Conservation (phyloP, 2,888 invertebrate species). For the Thysanoteuthis rhombus region DNA sequence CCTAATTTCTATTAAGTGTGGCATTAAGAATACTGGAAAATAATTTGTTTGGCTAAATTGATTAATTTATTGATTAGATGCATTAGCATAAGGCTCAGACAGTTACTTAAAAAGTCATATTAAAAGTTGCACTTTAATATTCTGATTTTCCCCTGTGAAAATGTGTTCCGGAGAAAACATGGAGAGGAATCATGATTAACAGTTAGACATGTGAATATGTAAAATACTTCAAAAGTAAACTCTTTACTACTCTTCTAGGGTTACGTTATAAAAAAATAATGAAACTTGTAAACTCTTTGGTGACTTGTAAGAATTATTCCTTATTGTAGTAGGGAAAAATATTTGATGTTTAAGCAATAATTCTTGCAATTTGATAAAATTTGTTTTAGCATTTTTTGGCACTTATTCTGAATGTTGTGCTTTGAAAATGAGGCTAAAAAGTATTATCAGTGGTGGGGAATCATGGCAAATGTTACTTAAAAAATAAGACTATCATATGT, state of each 20-base stretch:
- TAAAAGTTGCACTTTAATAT: neutral
- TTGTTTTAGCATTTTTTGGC: too few species aligned
- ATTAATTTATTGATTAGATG: conserved; percentile 12
- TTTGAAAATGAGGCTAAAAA: too few species aligned
- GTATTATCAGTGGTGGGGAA: too few species aligned
- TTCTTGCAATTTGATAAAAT: too few species aligned
- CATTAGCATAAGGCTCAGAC: neutral
- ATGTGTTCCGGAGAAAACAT: neutral
- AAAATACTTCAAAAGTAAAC: neutral
- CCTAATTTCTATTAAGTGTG: neutral
- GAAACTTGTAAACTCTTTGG: neutral
- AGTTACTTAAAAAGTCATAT: neutral
- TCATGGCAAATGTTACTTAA: too few species aligned
- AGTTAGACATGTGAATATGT: neutral
- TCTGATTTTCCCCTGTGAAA: neutral
- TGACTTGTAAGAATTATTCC: neutral
- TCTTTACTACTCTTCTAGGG: neutral
- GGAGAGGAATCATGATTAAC: neutral
- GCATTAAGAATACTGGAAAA: neutral
- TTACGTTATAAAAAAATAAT: neutral
- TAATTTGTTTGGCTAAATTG: neutral
- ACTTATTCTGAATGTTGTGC: too few species aligned
- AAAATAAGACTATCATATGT: too few species aligned
- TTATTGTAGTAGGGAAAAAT: too few species aligned
- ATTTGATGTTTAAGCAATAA: too few species aligned